Evolutionary conservation across 1,140 invertebrate species (phyloP).

Genomic region (Hydropsyche tenuis): DNA sequence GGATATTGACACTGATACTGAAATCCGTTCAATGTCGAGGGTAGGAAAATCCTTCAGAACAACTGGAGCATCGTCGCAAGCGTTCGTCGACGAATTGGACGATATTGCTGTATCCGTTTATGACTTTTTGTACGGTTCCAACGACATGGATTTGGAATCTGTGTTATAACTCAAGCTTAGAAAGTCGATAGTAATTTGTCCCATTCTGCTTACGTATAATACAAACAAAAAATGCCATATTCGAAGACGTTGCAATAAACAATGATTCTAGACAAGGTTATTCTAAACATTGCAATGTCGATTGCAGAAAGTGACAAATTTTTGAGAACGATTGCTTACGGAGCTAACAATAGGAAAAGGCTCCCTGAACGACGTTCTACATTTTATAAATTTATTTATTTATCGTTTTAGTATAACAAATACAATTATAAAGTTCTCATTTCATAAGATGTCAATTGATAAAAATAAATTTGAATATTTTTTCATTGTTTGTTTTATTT

Average conservation of each 20-base stretch:
- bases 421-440: too few relatives aligned
- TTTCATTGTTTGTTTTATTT: too few relatives aligned
- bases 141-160: slow-evolving; percentile 61
- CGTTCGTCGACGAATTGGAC: slow-evolving; percentile 59
- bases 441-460: too few relatives aligned
- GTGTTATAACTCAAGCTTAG: slow-evolving; percentile 55
- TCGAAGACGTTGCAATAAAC: too few relatives aligned
- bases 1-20: slow-evolving; percentile 62
- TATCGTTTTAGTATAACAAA: not conserved
- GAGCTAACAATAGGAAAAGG: not conserved
- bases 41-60: slow-evolving; percentile 50
- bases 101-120: slow-evolving; percentile 64
- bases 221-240: not conserved
- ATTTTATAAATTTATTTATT: slow-evolving; percentile 26
- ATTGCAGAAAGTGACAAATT: slow-evolving; percentile 39
- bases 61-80: slow-evolving; percentile 7
- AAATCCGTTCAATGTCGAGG: slow-evolving; percentile 58
- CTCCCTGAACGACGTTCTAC: slow-evolving; percentile 39
- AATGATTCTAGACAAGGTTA: too few relatives aligned
- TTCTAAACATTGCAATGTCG: not conserved
- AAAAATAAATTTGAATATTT: too few relatives aligned
- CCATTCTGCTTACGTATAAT: slow-evolving; percentile 17
- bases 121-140: slow-evolving; percentile 64
- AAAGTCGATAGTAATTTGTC: slow-evolving; percentile 22
- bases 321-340: slow-evolving; percentile 34